phyloP scores from a whole-genome alignment of 2,888 invertebrate species.

The Caenorhabditis imperialis region DNA sequence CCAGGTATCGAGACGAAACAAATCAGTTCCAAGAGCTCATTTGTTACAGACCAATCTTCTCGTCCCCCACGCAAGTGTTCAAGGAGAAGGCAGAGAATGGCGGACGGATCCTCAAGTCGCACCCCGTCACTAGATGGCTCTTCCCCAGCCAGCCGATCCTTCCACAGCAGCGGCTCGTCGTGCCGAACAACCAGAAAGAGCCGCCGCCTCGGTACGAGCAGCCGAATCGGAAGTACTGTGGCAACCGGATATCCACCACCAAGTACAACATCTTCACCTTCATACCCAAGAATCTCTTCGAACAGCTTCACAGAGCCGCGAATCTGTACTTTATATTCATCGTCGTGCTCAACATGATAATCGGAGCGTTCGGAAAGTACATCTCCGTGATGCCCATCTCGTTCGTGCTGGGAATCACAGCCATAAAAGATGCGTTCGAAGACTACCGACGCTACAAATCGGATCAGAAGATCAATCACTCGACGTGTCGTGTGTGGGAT shows the following conservation, averaged over 20 bases:
- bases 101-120: constrained; percentile 61
- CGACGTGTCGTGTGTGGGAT: constrained; percentile 87
- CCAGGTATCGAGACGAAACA: constrained; percentile 28
- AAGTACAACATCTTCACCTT: constrained; percentile 95
- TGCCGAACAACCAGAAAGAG: constrained; percentile 61
- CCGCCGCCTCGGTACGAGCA: constrained; percentile 61
- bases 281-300: constrained; percentile 93
- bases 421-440: constrained; percentile 97
- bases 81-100: constrained; percentile 66
- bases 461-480: constrained; percentile 93
- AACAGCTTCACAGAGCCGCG: constrained; percentile 95
- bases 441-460: constrained; percentile 90
- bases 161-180: constrained; percentile 51
- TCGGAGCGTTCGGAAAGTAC: constrained; percentile 79
- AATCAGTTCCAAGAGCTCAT: neutral
- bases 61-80: constrained; percentile 62
- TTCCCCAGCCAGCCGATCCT: constrained; percentile 53
- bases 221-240: constrained; percentile 81
- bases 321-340: constrained; percentile 98
- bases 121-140: constrained; percentile 58
- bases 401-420: constrained; percentile 93
- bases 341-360: constrained; percentile 94
- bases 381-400: constrained; percentile 88
- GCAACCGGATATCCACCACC: constrained; percentile 91
- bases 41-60: constrained; percentile 63